Conservation (phyloP, 2,797 vertebrate species). For the Prunella strophiata region DNA sequence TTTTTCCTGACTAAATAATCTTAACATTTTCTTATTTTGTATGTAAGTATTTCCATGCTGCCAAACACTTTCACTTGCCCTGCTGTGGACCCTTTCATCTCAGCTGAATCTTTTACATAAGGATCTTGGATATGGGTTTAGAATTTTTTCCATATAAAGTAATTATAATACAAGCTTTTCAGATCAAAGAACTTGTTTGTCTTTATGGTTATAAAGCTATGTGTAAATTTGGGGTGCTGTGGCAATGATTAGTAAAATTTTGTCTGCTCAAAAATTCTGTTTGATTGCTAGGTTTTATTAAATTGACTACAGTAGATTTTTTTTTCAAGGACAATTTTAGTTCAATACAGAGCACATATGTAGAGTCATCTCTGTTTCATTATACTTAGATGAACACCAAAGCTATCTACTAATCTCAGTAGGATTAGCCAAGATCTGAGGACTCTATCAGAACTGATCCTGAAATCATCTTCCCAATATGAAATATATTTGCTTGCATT, state of each 20-base stretch:
- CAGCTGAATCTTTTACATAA: background rate
- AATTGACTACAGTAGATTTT: background rate
- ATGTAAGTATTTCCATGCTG: background rate
- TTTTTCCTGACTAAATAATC: background rate
- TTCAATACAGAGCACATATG: background rate
- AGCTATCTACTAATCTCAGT: background rate
- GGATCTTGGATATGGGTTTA: background rate
- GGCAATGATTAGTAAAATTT: background rate
- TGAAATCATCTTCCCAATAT: background rate
- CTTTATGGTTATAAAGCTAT: background rate
- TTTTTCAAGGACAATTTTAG: background rate
- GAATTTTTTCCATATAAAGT: conserved; percentile 21
- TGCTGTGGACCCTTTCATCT: conserved; percentile 22
- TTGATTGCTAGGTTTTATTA: background rate
- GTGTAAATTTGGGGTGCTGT: background rate
- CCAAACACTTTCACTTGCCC: background rate
- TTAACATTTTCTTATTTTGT: conserved; percentile 17
- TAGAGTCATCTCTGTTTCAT: background rate
- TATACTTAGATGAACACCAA: background rate
- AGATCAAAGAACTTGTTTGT: conserved; percentile 33
- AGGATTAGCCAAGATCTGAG: background rate
- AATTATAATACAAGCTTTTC: conserved; percentile 16
- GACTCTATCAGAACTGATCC: background rate
- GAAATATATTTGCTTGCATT: conserved; percentile 4
- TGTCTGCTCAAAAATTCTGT: background rate